Percentiles rank a stretch among this genome's conserved stretches.
phyloP scores from a whole-genome alignment of 2,797 vertebrate genomes.

The Phrynocephalus forsythii region DNA sequence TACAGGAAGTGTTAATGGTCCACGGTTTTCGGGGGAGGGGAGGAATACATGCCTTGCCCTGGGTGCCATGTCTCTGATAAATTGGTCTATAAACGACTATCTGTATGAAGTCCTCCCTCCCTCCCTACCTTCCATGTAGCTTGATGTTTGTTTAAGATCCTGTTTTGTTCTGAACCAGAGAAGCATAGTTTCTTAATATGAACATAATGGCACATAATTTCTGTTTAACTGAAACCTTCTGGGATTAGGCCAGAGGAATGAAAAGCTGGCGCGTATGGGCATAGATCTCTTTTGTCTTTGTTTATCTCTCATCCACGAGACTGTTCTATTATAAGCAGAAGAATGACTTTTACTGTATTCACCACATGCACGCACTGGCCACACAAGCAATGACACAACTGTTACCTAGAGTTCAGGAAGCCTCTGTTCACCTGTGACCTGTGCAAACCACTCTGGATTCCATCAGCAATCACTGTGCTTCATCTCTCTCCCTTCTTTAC shows the following conservation, averaged over 20 bases:
- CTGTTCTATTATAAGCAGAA: neutral
- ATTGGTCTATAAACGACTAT: neutral
- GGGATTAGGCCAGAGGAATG: neutral
- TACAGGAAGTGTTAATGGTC: too few relatives aligned
- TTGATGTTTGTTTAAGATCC: neutral
- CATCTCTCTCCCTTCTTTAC: slow-evolving; percentile 14
- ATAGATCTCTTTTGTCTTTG: neutral
- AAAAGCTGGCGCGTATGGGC: neutral
- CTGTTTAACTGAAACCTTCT: neutral
- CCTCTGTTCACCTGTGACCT: neutral
- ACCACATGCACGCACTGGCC: neutral
- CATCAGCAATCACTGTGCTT: neutral
- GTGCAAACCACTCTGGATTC: neutral
- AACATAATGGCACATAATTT: neutral
- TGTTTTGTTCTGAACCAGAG: neutral
- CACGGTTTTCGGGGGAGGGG: too few relatives aligned
- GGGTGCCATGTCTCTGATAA: neutral
- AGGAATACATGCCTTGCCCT: too few relatives aligned
- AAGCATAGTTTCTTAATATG: neutral
- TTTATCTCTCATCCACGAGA: too few relatives aligned
- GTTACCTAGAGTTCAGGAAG: neutral
- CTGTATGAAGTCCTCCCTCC: neutral
- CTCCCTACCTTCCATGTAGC: neutral
- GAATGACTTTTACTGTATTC: neutral
- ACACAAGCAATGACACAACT: neutral